Evolutionary conservation across 2,888 invertebrate species (phyloP).

Genomic region (Ectemnius lituratus): DNA sequence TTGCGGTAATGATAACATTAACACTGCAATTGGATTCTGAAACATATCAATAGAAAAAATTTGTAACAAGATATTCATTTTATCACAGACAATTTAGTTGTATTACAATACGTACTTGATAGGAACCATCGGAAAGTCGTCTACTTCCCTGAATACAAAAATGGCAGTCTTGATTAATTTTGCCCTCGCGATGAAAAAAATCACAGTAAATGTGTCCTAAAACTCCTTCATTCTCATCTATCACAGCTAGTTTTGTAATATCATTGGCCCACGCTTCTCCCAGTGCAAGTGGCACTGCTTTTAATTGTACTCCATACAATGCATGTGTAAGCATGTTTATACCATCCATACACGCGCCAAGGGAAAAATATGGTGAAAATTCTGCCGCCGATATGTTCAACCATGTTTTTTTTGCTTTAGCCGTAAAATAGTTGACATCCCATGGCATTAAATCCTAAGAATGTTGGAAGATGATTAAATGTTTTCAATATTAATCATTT

Average conservation of each 20-base stretch:
- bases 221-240: conserved; percentile 88
- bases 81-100: too few relatives aligned
- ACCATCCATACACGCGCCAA: conserved; percentile 98
- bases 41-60: conserved; percentile 15
- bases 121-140: conserved; percentile 86
- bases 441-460: conserved; percentile 80
- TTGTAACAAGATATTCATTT: too few relatives aligned
- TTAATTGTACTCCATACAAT: conserved; percentile 89
- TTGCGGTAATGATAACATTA: conserved; percentile 92
- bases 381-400: conserved; percentile 85
- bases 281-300: conserved; percentile 81
- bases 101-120: conserved; percentile 82
- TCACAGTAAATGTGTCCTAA: conserved; percentile 98
- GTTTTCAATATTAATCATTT: not conserved
- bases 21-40: conserved; percentile 92
- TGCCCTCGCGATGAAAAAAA: conserved; percentile 93
- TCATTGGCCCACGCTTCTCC: conserved; percentile 94
- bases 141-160: conserved; percentile 98
- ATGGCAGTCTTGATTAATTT: conserved; percentile 98
- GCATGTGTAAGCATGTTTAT: conserved; percentile 91
- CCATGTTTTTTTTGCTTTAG: conserved; percentile 85
- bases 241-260: conserved; percentile 95
- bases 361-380: conserved; percentile 91
- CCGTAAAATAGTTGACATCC: conserved; percentile 93
- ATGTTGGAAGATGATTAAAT: not conserved